These are phyloP conservation scores for Batillaria attramentaria DNA, from an alignment of 1,140 invertebrate species.

Conservation along the genomic window DNA sequence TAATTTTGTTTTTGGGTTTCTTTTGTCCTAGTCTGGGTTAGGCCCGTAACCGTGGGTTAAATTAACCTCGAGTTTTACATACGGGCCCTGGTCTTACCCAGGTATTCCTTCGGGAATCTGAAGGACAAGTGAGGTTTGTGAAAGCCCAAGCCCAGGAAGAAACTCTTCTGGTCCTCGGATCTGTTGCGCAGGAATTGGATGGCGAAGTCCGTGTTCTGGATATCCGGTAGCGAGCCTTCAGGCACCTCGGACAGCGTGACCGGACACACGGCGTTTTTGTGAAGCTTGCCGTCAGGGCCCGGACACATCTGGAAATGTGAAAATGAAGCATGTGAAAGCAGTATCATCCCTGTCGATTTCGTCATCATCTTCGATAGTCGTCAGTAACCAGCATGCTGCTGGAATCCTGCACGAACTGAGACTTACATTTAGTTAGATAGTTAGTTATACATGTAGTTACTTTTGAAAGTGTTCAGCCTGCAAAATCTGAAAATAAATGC, in stretches of 20 bases:
- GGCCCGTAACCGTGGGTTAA: no score
- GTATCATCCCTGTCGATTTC: not conserved
- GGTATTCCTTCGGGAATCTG: slow-evolving; percentile 41
- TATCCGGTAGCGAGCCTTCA: slow-evolving; percentile 81
- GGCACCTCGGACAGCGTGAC: slow-evolving; percentile 81
- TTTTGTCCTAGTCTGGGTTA: no score
- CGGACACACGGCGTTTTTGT: slow-evolving; percentile 84
- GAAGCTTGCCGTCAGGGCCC: slow-evolving; percentile 69
- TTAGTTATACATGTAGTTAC: not conserved
- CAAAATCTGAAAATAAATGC: no score
- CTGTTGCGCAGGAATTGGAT: slow-evolving; percentile 78
- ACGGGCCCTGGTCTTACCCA: no score
- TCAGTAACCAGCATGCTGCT: not conserved
- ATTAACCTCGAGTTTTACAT: no score
- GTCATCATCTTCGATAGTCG: not conserved
- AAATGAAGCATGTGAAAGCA: not conserved
- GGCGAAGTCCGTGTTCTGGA: slow-evolving; percentile 77
- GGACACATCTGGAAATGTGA: slow-evolving; percentile 77
- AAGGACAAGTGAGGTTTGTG: slow-evolving; percentile 52
- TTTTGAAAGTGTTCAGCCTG: not conserved
- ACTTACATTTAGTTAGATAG: not conserved
- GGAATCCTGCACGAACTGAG: no score
- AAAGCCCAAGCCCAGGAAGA: slow-evolving; percentile 52
- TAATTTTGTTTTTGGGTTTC: no score
- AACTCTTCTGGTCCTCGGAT: slow-evolving; percentile 64